phyloP scores from a whole-genome alignment of 2,113 vertebrate species.

The Pituophis catenifer region DNA sequence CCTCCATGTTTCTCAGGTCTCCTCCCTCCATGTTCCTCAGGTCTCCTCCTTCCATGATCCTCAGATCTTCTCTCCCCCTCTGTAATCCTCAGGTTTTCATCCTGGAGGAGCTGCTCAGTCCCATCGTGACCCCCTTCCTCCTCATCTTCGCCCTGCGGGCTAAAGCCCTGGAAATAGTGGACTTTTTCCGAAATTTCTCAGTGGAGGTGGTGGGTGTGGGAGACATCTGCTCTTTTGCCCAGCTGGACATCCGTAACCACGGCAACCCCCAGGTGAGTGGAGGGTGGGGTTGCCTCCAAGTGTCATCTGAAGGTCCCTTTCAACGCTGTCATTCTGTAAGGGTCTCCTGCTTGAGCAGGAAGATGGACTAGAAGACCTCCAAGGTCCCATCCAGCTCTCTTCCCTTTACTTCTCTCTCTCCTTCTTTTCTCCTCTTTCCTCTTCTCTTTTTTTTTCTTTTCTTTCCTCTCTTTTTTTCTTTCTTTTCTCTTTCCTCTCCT shows the following conservation, averaged over 20 bases:
- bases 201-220: conserved; percentile 96
- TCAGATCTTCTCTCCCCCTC: background rate
- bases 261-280: conserved; percentile 89
- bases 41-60: too few relatives aligned
- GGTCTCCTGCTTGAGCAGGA: background rate
- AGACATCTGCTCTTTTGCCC: conserved; percentile 96
- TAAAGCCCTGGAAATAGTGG: conserved; percentile 93
- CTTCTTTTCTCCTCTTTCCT: too few relatives aligned
- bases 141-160: conserved; percentile 91
- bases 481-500: background rate
- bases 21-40: too few relatives aligned
- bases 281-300: too few relatives aligned
- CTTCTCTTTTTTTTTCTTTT: too few relatives aligned
- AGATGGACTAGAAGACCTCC: background rate
- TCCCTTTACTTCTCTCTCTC: background rate
- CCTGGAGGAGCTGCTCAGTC: conserved; percentile 93
- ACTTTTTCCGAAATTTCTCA: conserved; percentile 97
- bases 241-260: conserved; percentile 97
- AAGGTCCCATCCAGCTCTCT: background rate
- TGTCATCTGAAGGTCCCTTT: background rate
- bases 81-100: conserved; percentile 83
- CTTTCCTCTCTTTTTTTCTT: background rate
- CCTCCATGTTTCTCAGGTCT: too few relatives aligned
- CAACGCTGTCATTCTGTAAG: too few relatives aligned
- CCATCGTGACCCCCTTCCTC: conserved; percentile 93